A percentile compares a stretch with the other conserved stretches of the same genome.
Evolutionary conservation across 2,888 invertebrate genomes (phyloP).

Genomic region (Eueremaeus valkanovi): DNA sequence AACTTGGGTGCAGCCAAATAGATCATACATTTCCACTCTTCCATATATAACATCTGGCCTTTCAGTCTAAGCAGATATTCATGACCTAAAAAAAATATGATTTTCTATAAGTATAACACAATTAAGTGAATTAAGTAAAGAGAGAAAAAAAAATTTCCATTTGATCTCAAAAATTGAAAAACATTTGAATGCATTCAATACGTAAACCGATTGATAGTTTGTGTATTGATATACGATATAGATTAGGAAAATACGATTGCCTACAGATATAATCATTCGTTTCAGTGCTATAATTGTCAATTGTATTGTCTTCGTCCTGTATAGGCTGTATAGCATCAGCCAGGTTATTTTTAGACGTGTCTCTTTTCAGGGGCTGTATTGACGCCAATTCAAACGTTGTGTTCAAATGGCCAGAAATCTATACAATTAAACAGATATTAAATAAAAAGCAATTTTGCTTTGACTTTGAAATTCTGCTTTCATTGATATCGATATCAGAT

Average conservation of each 20-base stretch:
- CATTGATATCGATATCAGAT: too few relatives aligned
- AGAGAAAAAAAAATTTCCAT: not conserved
- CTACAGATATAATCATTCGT: not conserved
- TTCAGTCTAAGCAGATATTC: constrained; percentile 64
- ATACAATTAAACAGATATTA: constrained; percentile 43
- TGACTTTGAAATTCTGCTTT: not conserved
- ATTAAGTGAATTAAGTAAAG: not conserved
- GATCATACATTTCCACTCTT: constrained; percentile 96
- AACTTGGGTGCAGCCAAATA: constrained; percentile 88
- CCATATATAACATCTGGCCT: constrained; percentile 98
- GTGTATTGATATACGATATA: too few relatives aligned
- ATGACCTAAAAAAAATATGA: constrained; percentile 5
- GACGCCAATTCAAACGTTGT: constrained; percentile 94
- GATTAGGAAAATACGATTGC: too few relatives aligned
- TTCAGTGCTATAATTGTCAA: not conserved
- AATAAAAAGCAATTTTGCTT: not conserved
- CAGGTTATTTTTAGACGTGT: not conserved
- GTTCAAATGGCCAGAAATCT: constrained; percentile 92
- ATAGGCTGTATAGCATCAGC: not conserved
- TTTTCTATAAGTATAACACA: not conserved
- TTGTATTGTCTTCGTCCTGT: not conserved
- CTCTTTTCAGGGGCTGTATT: constrained; percentile 66
- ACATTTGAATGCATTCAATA: not conserved
- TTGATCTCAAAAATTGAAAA: not conserved
- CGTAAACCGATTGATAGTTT: too few relatives aligned